These are phyloP conservation scores for Formicarius rufipectus DNA, from an alignment of 2,113 vertebrate genomes.

Conservation along the genomic window DNA sequence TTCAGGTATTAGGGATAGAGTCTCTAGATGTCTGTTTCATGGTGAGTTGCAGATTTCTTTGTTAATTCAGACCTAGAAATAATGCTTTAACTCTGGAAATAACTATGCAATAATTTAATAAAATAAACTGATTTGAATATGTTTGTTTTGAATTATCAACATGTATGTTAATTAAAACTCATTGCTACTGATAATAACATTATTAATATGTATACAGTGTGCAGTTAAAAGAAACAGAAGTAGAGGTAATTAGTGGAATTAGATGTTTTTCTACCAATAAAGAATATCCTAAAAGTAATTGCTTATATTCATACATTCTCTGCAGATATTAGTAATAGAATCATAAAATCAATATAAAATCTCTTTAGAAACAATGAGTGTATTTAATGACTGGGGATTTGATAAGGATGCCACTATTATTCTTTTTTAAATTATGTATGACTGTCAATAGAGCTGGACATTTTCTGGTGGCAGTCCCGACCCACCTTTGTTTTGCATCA, in stretches of 20 bases:
- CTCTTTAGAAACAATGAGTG: constrained; percentile 41
- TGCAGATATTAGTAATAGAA: constrained; percentile 59
- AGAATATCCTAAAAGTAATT: constrained; percentile 58
- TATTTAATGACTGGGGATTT: not conserved
- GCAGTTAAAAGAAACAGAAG: constrained; percentile 57
- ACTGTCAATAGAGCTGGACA: not conserved
- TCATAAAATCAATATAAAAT: constrained; percentile 56
- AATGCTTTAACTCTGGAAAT: not conserved
- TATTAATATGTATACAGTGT: constrained; percentile 67
- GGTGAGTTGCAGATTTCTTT: not conserved
- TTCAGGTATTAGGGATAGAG: not conserved
- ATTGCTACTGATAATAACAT: constrained; percentile 58
- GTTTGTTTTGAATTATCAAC: constrained; percentile 45
- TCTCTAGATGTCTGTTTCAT: not conserved
- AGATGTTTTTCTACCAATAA: constrained; percentile 28
- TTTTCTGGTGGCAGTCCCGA: not conserved
- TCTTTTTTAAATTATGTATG: not conserved
- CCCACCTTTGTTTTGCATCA: not conserved
- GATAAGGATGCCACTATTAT: not conserved
- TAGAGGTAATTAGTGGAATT: constrained; percentile 69
- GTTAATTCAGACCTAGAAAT: not conserved
- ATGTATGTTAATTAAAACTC: constrained; percentile 66
- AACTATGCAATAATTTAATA: not conserved
- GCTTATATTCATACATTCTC: constrained; percentile 32
- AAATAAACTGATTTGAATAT: constrained; percentile 32